Evolutionary conservation across 2,113 vertebrate species (phyloP).

Genomic region (Nycticryphes semicollaris): DNA sequence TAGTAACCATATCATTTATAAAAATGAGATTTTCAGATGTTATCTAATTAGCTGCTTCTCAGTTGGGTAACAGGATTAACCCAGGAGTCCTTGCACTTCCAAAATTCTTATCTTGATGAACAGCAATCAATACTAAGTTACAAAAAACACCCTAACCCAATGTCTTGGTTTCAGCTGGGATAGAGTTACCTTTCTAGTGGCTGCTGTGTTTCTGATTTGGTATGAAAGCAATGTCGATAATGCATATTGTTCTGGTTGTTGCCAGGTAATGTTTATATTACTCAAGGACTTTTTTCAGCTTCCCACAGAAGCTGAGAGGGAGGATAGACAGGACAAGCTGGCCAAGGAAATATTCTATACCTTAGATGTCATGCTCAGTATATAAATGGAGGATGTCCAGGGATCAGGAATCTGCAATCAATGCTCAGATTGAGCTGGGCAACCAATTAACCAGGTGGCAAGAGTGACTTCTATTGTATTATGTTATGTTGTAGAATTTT

Average conservation of each 20-base stretch:
- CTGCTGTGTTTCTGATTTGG: background rate
- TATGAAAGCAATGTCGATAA: background rate
- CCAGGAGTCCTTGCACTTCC: background rate
- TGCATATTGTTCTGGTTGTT: background rate
- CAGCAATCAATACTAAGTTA: background rate
- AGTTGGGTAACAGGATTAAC: background rate
- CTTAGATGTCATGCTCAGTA: background rate
- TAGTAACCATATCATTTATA: background rate
- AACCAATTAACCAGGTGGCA: background rate
- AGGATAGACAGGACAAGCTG: background rate
- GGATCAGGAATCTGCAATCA: background rate
- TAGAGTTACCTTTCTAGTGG: background rate
- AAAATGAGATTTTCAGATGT: background rate
- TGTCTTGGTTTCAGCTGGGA: background rate
- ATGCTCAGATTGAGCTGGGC: background rate
- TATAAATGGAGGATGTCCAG: background rate
- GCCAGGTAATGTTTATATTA: background rate
- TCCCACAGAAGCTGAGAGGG: background rate
- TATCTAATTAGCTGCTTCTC: background rate
- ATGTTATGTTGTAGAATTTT: background rate
- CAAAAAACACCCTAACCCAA: background rate
- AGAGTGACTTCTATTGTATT: background rate
- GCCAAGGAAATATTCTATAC: background rate
- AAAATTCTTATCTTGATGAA: background rate
- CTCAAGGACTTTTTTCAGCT: background rate